A percentile compares a stretch with the other conserved stretches of the same genome.
Evolutionary conservation across 2,888 invertebrate species (phyloP).

Genomic region (Ophion costatus): DNA sequence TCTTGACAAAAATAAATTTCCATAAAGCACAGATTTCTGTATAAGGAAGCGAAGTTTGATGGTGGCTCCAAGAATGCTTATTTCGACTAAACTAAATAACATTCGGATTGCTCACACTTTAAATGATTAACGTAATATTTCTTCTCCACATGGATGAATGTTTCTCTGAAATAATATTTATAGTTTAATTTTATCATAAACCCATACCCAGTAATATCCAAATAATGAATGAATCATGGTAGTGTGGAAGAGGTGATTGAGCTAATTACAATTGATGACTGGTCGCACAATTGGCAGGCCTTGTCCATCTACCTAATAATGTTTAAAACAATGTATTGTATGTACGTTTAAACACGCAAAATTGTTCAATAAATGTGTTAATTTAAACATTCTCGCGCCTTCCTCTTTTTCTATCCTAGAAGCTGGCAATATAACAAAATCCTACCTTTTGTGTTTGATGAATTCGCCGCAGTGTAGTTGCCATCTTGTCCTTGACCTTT

Average conservation of each 20-base stretch:
- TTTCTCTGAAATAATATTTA: neutral
- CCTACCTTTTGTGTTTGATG: slow-evolving; percentile 80
- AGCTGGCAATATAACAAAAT: slow-evolving; percentile 13
- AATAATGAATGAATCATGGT: neutral
- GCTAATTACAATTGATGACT: slow-evolving; percentile 37
- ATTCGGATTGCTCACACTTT: neutral
- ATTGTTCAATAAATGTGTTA: slow-evolving; percentile 75
- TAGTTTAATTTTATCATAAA: neutral
- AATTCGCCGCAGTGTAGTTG: slow-evolving; percentile 75
- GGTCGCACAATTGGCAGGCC: neutral
- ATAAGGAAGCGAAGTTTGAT: neutral
- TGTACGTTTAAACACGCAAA: slow-evolving; percentile 40
- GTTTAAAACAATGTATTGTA: slow-evolving; percentile 48
- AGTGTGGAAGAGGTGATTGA: slow-evolving; percentile 15
- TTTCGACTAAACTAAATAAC: neutral
- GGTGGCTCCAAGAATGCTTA: neutral
- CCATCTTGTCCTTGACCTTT: slow-evolving; percentile 69
- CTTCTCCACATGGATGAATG: neutral
- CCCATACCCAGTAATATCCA: neutral
- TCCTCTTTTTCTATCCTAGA: neutral
- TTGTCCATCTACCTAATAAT: slow-evolving; percentile 67
- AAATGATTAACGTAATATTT: too few species aligned
- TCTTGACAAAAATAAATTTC: neutral
- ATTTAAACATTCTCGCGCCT: slow-evolving; percentile 67
- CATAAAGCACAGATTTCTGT: too few species aligned